phyloP scores from a whole-genome alignment of 2,797 vertebrate species.

The Microctenopoma stevenorrisi region DNA sequence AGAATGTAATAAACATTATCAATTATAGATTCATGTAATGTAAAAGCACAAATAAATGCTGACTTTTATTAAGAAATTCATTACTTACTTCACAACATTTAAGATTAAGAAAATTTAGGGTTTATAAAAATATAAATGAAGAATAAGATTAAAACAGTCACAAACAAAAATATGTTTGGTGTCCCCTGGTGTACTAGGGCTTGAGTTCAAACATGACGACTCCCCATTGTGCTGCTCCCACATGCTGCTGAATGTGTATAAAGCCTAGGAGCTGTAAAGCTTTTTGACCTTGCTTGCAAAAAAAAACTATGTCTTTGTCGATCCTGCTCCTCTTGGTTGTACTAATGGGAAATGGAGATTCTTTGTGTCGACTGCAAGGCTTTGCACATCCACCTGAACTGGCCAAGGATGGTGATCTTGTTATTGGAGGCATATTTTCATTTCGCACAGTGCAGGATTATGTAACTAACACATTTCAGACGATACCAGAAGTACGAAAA shows the following conservation, averaged over 20 bases:
- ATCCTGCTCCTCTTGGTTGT: slow-evolving; percentile 61
- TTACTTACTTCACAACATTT: not conserved
- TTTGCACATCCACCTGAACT: slow-evolving; percentile 72
- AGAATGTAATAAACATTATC: not conserved
- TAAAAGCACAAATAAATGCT: not conserved
- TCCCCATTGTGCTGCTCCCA: slow-evolving; percentile 10
- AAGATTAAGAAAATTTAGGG: not conserved
- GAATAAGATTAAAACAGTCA: slow-evolving; percentile 13
- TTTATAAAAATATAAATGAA: not conserved
- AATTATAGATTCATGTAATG: not conserved
- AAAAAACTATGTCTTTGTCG: slow-evolving; percentile 63
- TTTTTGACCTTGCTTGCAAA: slow-evolving; percentile 13
- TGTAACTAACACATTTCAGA: slow-evolving; percentile 71
- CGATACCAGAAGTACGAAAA: slow-evolving; percentile 68
- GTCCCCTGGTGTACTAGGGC: slow-evolving; percentile 46
- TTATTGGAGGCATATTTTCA: slow-evolving; percentile 85
- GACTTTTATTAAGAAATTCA: no score
- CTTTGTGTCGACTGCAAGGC: slow-evolving; percentile 65
- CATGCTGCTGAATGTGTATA: slow-evolving; percentile 53
- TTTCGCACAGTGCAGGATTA: slow-evolving; percentile 79
- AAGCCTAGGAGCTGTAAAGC: slow-evolving; percentile 27
- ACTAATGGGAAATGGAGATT: slow-evolving; percentile 49
- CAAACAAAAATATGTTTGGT: slow-evolving; percentile 36
- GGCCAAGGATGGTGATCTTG: slow-evolving; percentile 76
- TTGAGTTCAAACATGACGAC: slow-evolving; percentile 32